Evolutionary conservation across 2,113 vertebrate genomes (phyloP), one percentile per base, ranked within the genome.

Genomic region (Isurus oxyrinchus): DNA sequence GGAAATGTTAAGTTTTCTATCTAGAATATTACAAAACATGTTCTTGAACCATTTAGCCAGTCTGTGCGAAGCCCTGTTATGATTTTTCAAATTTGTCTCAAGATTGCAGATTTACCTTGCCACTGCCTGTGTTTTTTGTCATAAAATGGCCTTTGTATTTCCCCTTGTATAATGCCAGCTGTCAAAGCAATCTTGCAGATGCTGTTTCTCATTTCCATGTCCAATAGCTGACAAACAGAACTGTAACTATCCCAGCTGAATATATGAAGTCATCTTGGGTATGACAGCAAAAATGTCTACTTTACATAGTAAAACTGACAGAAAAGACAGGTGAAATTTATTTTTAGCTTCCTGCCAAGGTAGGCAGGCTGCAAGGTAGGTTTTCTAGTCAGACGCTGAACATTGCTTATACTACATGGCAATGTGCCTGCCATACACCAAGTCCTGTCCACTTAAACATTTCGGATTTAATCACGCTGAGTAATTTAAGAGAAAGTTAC

Each of bases 281-380:
- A 84, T 96, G 97, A 96, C 96, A 93, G 97, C 67, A 96, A 79
- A 94, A 96, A 69, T 49, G 97, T 84, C 96, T 93, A 95, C 79
- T 95, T 59, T 25, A 86, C 96, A 86, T 96, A 96, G 97, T 96
- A 97, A 97, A 97, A 97, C 96, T 31, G 96, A 31, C 96, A 84
- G 13, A 88, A 59, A 96, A 96, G 97, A 57, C 96, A 96, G 96
- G 88, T 96, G 96, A 97, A 97, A 97, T 97, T 97, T 97, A 97
- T 97, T 97, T 97, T 84, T 96, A 97, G 96, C 96, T 96, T 40
- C 57, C 79, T 81, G n/a, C n/a, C n/a, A n/a, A n/a, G n/a, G n/a
- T n/a, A n/a, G n/a, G n/a, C n/a, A n/a, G n/a, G n/a, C n/a, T 96
- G 79, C 96, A 53, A 53, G 84, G 23, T 21, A 53, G 84, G 44